phyloP scores from a whole-genome alignment of 1,140 invertebrate genomes.

The Polypedilum pembai region DNA sequence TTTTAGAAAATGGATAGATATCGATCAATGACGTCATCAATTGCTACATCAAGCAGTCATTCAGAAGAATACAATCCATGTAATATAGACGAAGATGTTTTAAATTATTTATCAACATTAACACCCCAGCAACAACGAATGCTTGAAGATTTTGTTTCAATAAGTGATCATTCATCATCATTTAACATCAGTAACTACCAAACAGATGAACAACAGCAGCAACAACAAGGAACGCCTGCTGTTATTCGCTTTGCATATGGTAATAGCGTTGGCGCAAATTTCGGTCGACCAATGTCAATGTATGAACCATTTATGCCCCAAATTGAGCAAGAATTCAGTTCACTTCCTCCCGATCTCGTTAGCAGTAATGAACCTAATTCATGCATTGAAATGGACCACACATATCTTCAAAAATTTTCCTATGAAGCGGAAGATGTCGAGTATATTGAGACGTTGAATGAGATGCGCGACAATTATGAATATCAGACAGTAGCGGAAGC shows the following conservation, averaged over 20 bases:
- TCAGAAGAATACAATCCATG: not conserved
- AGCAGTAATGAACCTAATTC: not conserved
- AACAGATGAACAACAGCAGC: not conserved
- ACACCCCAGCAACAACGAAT: not conserved
- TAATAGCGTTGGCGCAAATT: constrained; percentile 25
- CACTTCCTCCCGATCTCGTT: constrained; percentile 10
- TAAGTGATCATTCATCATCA: constrained; percentile 18
- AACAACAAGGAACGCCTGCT: not conserved
- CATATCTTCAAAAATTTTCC: not conserved
- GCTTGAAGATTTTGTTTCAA: not conserved
- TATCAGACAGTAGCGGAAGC: not conserved
- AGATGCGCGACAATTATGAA: not conserved
- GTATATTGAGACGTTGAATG: constrained; percentile 21
- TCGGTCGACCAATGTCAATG: not conserved
- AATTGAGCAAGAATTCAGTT: constrained; percentile 5
- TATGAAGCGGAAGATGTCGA: not conserved
- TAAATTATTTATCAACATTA: constrained; percentile 25
- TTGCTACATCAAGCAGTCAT: not conserved
- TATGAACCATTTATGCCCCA: not conserved
- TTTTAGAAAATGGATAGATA: not conserved
- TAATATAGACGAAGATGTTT: constrained; percentile 9
- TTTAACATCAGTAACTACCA: not conserved
- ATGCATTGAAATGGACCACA: not conserved
- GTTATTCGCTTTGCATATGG: constrained; percentile 11
- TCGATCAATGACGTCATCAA: constrained; percentile 20